phyloP scores from a whole-genome alignment of 2,888 invertebrate genomes.

The Anorthoa munda region DNA sequence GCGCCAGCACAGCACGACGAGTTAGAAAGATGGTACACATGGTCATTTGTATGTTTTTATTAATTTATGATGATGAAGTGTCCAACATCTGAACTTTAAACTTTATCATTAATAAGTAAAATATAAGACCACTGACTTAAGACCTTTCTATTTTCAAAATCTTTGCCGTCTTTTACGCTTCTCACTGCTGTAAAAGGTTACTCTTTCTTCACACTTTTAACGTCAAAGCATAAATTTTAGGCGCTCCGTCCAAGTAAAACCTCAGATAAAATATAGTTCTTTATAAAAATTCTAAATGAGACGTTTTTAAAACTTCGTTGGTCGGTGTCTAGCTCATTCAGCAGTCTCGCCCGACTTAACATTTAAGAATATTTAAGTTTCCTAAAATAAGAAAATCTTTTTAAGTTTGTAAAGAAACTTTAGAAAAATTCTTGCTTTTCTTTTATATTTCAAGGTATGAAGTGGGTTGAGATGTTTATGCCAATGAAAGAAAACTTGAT shows the following conservation, averaged over 20 bases:
- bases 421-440: slow-evolving; percentile 14
- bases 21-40: too few relatives aligned
- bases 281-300: slow-evolving; percentile 50
- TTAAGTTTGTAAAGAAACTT: slow-evolving; percentile 27
- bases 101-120: background rate
- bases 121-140: too few relatives aligned
- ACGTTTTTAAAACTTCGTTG: slow-evolving; percentile 50
- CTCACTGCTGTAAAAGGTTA: background rate
- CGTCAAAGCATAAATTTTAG: background rate
- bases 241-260: background rate
- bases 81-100: too few relatives aligned
- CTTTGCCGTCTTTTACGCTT: background rate
- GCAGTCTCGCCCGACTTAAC: slow-evolving; percentile 27
- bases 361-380: slow-evolving; percentile 51
- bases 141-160: background rate
- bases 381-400: slow-evolving; percentile 43
- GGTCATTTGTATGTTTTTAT: too few relatives aligned
- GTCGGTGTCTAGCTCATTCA: slow-evolving; percentile 21
- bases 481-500: background rate
- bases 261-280: slow-evolving; percentile 23
- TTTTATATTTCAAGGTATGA: slow-evolving; percentile 32
- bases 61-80: too few relatives aligned
- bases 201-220: background rate
- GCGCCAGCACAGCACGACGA: too few relatives aligned
- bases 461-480: slow-evolving; percentile 15